These are phyloP conservation scores for Stenchaetothrips biformis DNA, from an alignment of 2,888 invertebrate genomes.

Conservation along the genomic window DNA sequence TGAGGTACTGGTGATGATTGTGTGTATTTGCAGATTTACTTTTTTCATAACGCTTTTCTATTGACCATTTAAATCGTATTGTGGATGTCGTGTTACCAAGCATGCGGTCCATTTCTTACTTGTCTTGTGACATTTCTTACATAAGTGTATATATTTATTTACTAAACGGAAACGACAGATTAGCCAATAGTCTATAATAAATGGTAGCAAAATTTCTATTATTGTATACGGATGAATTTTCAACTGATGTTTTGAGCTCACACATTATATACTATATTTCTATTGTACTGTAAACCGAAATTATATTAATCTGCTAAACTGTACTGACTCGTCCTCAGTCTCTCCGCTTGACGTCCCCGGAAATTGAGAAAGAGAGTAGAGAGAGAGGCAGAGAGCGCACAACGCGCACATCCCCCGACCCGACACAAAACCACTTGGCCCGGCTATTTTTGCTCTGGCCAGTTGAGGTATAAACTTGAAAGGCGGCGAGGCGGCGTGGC, in stretches of 20 bases:
- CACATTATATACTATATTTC: not conserved
- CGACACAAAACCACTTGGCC: too few relatives aligned
- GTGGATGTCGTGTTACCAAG: not conserved
- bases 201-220: slow-evolving; percentile 7
- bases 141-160: slow-evolving; percentile 18
- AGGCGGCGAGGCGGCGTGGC: too few relatives aligned
- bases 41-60: slow-evolving; percentile 25
- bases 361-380: too few relatives aligned
- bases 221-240: slow-evolving; percentile 16
- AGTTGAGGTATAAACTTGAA: too few relatives aligned
- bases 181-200: not conserved
- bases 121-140: slow-evolving; percentile 9
- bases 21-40: not conserved
- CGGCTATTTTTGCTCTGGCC: too few relatives aligned
- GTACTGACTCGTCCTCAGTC: too few relatives aligned
- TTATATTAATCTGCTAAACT: not conserved
- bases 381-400: too few relatives aligned
- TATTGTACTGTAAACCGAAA: slow-evolving; percentile 6
- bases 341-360: too few relatives aligned
- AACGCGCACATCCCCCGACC: too few relatives aligned
- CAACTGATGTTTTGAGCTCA: not conserved
- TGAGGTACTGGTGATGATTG: not conserved
- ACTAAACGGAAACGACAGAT: not conserved
- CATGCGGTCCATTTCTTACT: slow-evolving; percentile 7
- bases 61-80: slow-evolving; percentile 13